A percentile compares a stretch with the other conserved stretches of the same genome.
These are phyloP conservation scores for Puma concolor DNA, from an alignment of 2,113 vertebrate genomes.

Conservation along the genomic window DNA sequence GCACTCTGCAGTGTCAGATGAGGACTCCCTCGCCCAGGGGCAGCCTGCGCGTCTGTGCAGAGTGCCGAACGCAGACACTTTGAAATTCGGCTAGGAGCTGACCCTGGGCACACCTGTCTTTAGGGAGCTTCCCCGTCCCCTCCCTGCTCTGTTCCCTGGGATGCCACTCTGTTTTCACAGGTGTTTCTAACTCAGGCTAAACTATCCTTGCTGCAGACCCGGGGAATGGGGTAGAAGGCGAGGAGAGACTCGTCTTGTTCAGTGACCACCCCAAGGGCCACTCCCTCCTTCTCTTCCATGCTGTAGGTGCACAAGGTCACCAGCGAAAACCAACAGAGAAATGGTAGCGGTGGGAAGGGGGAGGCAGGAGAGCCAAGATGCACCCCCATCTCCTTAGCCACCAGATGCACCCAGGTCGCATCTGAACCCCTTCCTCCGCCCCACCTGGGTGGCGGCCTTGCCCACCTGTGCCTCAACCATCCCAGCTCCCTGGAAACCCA, in stretches of 20 bases:
- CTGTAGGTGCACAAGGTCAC: rapidly evolving
- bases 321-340: neutral
- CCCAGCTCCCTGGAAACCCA: neutral
- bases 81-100: neutral
- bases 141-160: neutral
- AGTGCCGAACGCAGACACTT: rapidly evolving
- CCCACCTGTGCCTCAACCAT: neutral
- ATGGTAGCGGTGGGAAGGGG: rapidly evolving
- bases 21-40: too few species aligned
- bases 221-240: neutral
- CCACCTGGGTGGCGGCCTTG: too few species aligned
- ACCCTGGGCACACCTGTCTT: neutral
- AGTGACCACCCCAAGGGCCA: rapidly evolving
- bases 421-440: too few species aligned
- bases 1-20: rapidly evolving
- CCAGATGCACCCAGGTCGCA: neutral
- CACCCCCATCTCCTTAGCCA: rapidly evolving
- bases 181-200: neutral
- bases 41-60: rapidly evolving
- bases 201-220: neutral
- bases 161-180: rapidly evolving
- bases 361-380: neutral
- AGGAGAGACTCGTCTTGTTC: neutral
- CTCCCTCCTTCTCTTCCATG: rapidly evolving
- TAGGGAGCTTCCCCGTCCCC: neutral